Evolutionary conservation across 2,797 vertebrate genomes (phyloP).

Genomic region (Neosilurus mollespiculum): DNA sequence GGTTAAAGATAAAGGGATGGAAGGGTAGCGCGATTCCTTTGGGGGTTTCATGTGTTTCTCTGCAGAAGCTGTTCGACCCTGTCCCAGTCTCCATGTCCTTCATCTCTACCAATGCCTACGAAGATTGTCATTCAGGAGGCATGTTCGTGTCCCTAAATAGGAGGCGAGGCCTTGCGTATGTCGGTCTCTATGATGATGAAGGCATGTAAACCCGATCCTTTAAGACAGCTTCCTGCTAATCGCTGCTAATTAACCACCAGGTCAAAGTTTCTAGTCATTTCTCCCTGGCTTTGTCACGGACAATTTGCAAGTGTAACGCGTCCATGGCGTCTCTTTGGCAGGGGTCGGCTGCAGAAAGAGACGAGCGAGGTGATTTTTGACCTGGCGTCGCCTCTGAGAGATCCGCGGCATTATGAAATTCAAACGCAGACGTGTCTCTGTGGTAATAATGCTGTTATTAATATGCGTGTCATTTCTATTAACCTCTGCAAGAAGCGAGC

Average conservation of each 20-base stretch:
- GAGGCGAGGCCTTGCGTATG: no score
- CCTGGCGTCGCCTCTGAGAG: conserved; percentile 32
- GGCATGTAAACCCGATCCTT: neutral
- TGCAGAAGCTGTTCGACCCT: conserved; percentile 43
- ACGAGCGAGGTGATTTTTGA: conserved; percentile 31
- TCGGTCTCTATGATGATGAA: neutral
- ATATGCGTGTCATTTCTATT: conserved; percentile 60
- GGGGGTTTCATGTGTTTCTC: conserved; percentile 55
- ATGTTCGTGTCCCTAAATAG: neutral
- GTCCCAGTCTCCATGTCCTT: conserved; percentile 35
- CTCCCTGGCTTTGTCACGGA: conserved; percentile 28
- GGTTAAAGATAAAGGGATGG: conserved; percentile 41
- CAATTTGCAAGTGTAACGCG: conserved; percentile 26
- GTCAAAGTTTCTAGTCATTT: conserved; percentile 34
- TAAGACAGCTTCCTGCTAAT: conserved; percentile 4
- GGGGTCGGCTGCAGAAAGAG: conserved; percentile 10
- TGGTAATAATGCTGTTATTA: conserved; percentile 61
- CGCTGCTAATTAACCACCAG: conserved; percentile 36
- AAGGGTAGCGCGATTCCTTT: conserved; percentile 43
- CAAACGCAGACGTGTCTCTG: conserved; percentile 36
- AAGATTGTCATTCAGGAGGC: neutral
- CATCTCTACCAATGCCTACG: neutral
- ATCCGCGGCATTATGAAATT: conserved; percentile 29
- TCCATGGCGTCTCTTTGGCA: conserved; percentile 9
- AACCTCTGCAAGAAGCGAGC: conserved; percentile 59